Base-by-base conservation (phyloP, 1,140 invertebrate genomes). In the Apis laboriosa region DNA sequence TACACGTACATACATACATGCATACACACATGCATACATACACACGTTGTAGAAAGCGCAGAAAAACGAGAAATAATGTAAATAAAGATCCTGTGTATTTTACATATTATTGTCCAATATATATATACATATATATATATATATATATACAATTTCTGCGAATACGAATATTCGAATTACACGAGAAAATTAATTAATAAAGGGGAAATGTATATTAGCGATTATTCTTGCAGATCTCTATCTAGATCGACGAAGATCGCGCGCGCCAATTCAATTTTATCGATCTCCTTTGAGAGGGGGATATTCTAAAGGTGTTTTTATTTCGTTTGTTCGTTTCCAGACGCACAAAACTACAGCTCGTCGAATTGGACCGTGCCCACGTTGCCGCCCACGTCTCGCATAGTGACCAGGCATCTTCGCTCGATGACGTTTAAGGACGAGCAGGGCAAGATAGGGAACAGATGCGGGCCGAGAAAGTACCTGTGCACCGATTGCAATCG, bases 401-500 rank as follows among this genome's bases (percentile, higher is more conserved):
- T 81, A 34, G 28, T 89, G 74, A 90, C 63, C 66, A 87, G 92
- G 11, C 85, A 90, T 0, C 75, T 92, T 0, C 90, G 92, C 0
- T 92, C 92, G 2, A 92, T 90, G 90, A 78, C 84, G 2, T 53
- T 87, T 9, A 88, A 73, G 55, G 85, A 89, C 8, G 64, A 83
- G 4, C 61, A 84, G 13, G 55, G 53, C 12, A 83, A 70, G 15
- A 74, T 77, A 9, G 76, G 73, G 34, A 43, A 43, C 12, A 56
- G 79, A 9, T 88, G 85, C 61, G 88, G 80, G 0, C 85, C 88
- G 0, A 72, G 91, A 11, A 91, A 88, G 63, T 92, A 93, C 75
- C 28, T 87, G 0, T 95, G 94, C 84, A 84, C 83, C 17, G 91
- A 93, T 66, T 95, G 94, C 73, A 91, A 92, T 49, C 90, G 91